Percentiles rank a stretch among this genome's conserved stretches.
Conservation (phyloP, 2,888 invertebrate genomes). For the Brenthis hecate region DNA sequence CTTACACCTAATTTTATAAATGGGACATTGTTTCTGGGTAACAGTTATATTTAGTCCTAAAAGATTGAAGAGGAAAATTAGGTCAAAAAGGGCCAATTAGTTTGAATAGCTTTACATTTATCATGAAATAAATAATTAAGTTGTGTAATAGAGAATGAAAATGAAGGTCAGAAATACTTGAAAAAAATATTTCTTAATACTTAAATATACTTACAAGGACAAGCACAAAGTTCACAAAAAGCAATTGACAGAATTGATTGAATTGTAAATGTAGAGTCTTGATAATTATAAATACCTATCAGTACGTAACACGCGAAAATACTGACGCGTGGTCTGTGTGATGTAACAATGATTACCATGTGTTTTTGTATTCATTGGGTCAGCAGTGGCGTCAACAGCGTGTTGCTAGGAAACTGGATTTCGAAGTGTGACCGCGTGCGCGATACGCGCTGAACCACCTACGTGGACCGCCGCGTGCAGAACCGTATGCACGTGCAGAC, state of each 20-base stretch:
- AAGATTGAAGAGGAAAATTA: slow-evolving; percentile 52
- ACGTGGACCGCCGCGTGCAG: slow-evolving; percentile 77
- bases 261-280: slow-evolving; percentile 45
- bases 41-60: slow-evolving; percentile 66
- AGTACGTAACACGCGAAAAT: slow-evolving; percentile 45
- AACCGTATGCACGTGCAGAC: slow-evolving; percentile 64
- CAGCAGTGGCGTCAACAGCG: slow-evolving; percentile 77
- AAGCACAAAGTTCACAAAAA: slow-evolving; percentile 46
- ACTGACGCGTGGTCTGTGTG: slow-evolving; percentile 60
- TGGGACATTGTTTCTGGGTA: slow-evolving; percentile 58
- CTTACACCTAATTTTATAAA: slow-evolving; percentile 41
- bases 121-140: slow-evolving; percentile 1
- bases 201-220: slow-evolving; percentile 23
- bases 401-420: slow-evolving; percentile 80
- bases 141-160: slow-evolving; percentile 8
- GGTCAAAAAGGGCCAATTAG: slow-evolving; percentile 67
- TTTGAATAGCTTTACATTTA: background rate
- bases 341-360: slow-evolving; percentile 76
- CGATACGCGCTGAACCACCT: slow-evolving; percentile 58
- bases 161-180: slow-evolving; percentile 28
- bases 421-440: slow-evolving; percentile 54
- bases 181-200: slow-evolving; percentile 19
- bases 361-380: slow-evolving; percentile 78
- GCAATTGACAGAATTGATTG: slow-evolving; percentile 44
- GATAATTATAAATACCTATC: slow-evolving; percentile 39